Percentiles rank a stretch among this genome's conserved stretches.
phyloP scores from a whole-genome alignment of 2,113 vertebrate species.

The Peromyscus californicus region DNA sequence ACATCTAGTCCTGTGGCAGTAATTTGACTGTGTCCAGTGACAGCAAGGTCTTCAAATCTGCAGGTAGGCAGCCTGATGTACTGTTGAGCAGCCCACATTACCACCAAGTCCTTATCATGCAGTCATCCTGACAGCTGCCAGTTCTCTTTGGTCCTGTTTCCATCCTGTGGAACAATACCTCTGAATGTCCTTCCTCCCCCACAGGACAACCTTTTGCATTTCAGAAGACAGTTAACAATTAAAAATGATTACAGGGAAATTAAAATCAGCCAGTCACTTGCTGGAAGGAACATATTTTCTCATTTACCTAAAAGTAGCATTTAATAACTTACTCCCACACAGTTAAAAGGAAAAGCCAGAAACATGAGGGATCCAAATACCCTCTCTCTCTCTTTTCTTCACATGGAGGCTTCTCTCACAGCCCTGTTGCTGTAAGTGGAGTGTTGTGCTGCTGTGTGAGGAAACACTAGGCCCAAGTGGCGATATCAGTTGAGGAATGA shows the following conservation, averaged over 20 bases:
- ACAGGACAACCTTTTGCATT: conserved; percentile 55
- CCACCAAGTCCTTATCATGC: not conserved
- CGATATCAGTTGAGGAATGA: not conserved
- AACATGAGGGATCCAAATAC: conserved; percentile 27
- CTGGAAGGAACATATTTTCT: conserved; percentile 51
- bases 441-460: not conserved
- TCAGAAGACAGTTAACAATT: conserved; percentile 68
- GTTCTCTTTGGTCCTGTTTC: not conserved
- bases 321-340: conserved; percentile 70
- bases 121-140: not conserved
- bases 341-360: conserved; percentile 61
- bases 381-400: not conserved
- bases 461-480: not conserved
- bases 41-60: not conserved
- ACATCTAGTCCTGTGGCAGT: not conserved
- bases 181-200: conserved; percentile 38
- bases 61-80: not conserved
- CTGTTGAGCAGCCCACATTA: not conserved
- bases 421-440: not conserved
- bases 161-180: not conserved
- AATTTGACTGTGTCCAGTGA: not conserved
- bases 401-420: not conserved
- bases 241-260: conserved; percentile 69
- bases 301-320: conserved; percentile 61
- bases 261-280: conserved; percentile 61